phyloP scores from a whole-genome alignment of 2,797 vertebrate genomes.

The Notamacropus eugenii region DNA sequence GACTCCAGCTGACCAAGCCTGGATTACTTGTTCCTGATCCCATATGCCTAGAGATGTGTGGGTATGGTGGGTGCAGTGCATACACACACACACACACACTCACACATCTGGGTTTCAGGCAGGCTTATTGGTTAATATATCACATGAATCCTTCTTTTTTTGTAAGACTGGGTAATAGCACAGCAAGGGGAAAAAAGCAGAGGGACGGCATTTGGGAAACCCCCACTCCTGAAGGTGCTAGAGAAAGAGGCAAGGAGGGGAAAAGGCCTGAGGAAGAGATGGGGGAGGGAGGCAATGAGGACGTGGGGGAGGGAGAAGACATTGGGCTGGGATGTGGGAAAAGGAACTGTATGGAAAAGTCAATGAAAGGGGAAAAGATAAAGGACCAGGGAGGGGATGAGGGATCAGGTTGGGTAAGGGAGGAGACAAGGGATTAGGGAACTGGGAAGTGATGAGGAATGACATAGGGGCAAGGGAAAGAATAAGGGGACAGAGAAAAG shows the following conservation, averaged over 20 bases:
- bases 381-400: background rate
- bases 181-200: constrained; percentile 57
- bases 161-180: constrained; percentile 57
- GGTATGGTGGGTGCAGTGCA: constrained; percentile 60
- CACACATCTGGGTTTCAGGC: constrained; percentile 54
- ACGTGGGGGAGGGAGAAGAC: background rate
- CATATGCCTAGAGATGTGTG: constrained; percentile 63
- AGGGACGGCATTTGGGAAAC: constrained; percentile 61
- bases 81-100: constrained; percentile 30
- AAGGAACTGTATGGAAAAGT: background rate
- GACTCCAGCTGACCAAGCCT: constrained; percentile 66
- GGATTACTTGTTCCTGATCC: constrained; percentile 57
- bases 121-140: constrained; percentile 64
- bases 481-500: constrained; percentile 14
- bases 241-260: constrained; percentile 37
- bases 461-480: background rate
- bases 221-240: constrained; percentile 65
- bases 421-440: background rate
- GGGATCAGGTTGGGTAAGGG: background rate
- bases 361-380: background rate
- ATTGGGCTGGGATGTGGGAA: background rate
- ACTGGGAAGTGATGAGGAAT: background rate
- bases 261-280: constrained; percentile 11
- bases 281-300: constrained; percentile 21
- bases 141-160: constrained; percentile 68